Evolutionary conservation across 2,888 invertebrate genomes (phyloP).

Genomic region (Holacanthella duospinosa): DNA sequence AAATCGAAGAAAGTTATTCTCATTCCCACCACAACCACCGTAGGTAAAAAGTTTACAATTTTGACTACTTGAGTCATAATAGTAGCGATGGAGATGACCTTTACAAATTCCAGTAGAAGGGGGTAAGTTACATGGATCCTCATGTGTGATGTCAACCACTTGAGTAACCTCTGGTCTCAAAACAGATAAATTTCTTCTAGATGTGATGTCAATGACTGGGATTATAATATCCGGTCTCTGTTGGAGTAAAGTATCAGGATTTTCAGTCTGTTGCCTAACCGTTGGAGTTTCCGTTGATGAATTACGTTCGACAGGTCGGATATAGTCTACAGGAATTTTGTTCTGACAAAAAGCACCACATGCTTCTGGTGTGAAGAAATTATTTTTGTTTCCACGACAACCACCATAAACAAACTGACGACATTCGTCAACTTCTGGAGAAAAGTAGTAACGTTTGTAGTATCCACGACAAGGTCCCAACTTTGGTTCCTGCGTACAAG

Average conservation of each 20-base stretch:
- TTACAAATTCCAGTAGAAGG: background rate
- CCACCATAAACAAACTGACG: slow-evolving; percentile 38
- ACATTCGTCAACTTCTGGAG: slow-evolving; percentile 12
- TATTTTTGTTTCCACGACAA: slow-evolving; percentile 39
- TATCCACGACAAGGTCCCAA: background rate
- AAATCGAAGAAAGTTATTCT: slow-evolving; percentile 38
- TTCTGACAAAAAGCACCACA: slow-evolving; percentile 21
- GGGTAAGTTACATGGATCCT: background rate
- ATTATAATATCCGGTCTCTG: no score
- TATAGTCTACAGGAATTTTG: background rate
- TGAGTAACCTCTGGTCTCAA: no score
- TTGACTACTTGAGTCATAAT: slow-evolving; percentile 13
- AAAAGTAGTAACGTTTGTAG: slow-evolving; percentile 16
- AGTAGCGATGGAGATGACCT: slow-evolving; percentile 11
- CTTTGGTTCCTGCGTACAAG: slow-evolving; percentile 18
- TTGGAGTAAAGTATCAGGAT: no score
- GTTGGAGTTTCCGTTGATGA: no score
- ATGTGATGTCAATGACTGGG: no score
- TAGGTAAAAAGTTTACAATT: slow-evolving; percentile 35
- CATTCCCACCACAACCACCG: slow-evolving; percentile 40
- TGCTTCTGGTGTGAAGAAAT: slow-evolving; percentile 36
- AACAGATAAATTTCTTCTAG: no score
- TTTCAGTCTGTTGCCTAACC: no score
- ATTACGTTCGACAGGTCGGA: no score
- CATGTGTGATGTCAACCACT: background rate